A percentile compares a stretch with the other conserved stretches of the same genome.
phyloP scores from a whole-genome alignment of 1,140 invertebrate genomes.

The Leptopilina boulardi region DNA sequence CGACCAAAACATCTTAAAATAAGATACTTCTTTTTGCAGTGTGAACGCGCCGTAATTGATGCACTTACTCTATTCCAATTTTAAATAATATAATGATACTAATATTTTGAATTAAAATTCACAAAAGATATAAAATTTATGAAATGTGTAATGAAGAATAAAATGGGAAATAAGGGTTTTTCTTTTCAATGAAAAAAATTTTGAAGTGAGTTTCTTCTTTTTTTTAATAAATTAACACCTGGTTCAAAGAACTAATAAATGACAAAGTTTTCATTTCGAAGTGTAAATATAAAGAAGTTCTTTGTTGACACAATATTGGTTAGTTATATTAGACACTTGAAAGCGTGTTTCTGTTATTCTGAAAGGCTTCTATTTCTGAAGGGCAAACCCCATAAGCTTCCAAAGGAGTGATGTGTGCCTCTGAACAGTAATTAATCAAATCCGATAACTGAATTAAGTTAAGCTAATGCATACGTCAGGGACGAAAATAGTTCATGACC shows the following conservation, averaged over 20 bases:
- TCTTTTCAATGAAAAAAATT: too few relatives aligned
- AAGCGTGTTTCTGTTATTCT: slow-evolving; percentile 45
- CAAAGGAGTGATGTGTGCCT: slow-evolving; percentile 34
- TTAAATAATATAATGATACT: too few relatives aligned
- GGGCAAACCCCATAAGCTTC: slow-evolving; percentile 55
- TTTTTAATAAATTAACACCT: background rate
- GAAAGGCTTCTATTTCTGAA: slow-evolving; percentile 50
- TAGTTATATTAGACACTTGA: slow-evolving; percentile 31
- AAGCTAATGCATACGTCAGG: slow-evolving; percentile 46
- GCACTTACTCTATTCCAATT: too few relatives aligned
- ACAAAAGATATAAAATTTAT: too few relatives aligned
- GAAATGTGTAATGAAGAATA: too few relatives aligned
- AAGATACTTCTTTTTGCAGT: too few relatives aligned
- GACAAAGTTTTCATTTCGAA: background rate
- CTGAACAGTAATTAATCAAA: slow-evolving; percentile 55
- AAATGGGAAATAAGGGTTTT: too few relatives aligned
- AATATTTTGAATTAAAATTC: too few relatives aligned
- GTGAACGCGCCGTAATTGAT: too few relatives aligned
- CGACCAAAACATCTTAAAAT: too few relatives aligned
- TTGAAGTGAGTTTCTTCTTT: too few relatives aligned
- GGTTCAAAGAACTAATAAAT: background rate
- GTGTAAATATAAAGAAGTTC: background rate
- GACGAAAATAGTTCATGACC: slow-evolving; percentile 55
- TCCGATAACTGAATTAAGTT: slow-evolving; percentile 49
- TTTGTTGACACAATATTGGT: slow-evolving; percentile 9